Percentiles rank a stretch among this genome's conserved stretches.
phyloP scores from a whole-genome alignment of 2,797 vertebrate genomes.

The Acrossocheilus fasciatus region DNA sequence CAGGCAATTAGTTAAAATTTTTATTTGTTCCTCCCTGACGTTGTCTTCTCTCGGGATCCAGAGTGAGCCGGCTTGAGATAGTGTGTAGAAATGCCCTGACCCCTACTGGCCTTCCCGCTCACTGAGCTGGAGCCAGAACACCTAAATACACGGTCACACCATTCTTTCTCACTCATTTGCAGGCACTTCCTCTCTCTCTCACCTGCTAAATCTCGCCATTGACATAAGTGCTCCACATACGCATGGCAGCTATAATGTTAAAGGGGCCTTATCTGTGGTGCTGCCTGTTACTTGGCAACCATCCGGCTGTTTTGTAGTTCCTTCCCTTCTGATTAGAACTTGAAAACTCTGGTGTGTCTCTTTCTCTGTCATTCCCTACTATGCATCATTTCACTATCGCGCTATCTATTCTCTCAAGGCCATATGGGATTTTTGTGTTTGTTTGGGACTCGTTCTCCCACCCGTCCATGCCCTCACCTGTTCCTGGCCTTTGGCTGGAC shows the following conservation, averaged over 20 bases:
- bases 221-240: neutral
- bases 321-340: conserved; percentile 57
- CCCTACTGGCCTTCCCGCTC: conserved; percentile 55
- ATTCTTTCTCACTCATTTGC: conserved; percentile 21
- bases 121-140: conserved; percentile 16
- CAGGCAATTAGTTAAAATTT: conserved; percentile 64
- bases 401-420: conserved; percentile 16
- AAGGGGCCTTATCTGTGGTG: conserved; percentile 53
- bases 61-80: conserved; percentile 52
- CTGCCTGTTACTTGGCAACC: conserved; percentile 82
- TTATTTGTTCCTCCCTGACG: conserved; percentile 56
- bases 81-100: conserved; percentile 61
- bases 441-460: conserved; percentile 34
- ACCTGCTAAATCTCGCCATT: conserved; percentile 16
- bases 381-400: neutral
- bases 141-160: conserved; percentile 10
- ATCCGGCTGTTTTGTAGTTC: conserved; percentile 76
- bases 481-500: conserved; percentile 67
- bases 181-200: neutral
- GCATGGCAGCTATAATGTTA: conserved; percentile 6
- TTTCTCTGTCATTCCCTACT: conserved; percentile 5
- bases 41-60: conserved; percentile 42
- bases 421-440: conserved; percentile 48
- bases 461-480: conserved; percentile 53
- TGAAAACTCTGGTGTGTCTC: neutral